Evolutionary conservation across 1,140 invertebrate genomes (phyloP).

Genomic region (Streblospio benedicti): DNA sequence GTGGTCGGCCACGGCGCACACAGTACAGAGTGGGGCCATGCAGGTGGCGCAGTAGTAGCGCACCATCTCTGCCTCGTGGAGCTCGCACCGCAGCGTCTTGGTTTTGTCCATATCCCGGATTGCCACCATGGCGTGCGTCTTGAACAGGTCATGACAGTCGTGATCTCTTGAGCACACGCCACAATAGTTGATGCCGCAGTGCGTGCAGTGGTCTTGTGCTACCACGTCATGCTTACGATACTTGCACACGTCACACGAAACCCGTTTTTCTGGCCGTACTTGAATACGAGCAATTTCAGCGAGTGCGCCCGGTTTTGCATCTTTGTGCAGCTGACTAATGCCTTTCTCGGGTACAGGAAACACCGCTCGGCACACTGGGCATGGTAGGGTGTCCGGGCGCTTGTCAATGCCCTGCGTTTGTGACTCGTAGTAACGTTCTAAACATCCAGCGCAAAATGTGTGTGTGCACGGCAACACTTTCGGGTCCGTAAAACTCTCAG

Average conservation of each 20-base stretch:
- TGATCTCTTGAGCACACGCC: slow-evolving; percentile 10
- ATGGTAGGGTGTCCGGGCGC: slow-evolving; percentile 4
- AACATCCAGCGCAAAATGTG: slow-evolving; percentile 12
- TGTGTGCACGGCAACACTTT: slow-evolving; percentile 11
- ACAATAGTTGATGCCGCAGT: slow-evolving; percentile 14
- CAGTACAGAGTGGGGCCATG: slow-evolving; percentile 10
- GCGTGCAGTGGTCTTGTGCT: slow-evolving; percentile 10
- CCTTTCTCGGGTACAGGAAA: not conserved
- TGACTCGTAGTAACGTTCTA: slow-evolving; percentile 3
- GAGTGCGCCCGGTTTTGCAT: not conserved
- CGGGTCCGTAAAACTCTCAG: slow-evolving; percentile 3
- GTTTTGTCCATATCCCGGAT: slow-evolving; percentile 10
- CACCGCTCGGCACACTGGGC: slow-evolving; percentile 11
- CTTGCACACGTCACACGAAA: slow-evolving; percentile 14
- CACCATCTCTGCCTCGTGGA: slow-evolving; percentile 10
- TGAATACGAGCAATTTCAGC: slow-evolving; percentile 7
- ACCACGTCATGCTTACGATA: slow-evolving; percentile 4
- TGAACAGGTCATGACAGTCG: slow-evolving; percentile 4
- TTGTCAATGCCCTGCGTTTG: not conserved
- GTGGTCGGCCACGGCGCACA: slow-evolving; percentile 16
- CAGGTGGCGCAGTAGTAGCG: slow-evolving; percentile 16
- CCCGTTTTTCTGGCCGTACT: slow-evolving; percentile 1
- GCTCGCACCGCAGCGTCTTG: slow-evolving; percentile 12
- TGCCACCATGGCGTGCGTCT: slow-evolving; percentile 6
- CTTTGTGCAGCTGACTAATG: not conserved